Base-by-base conservation (phyloP, 92 coral and sea anemone genomes). In the Umimayanthus chanpuru region DNA sequence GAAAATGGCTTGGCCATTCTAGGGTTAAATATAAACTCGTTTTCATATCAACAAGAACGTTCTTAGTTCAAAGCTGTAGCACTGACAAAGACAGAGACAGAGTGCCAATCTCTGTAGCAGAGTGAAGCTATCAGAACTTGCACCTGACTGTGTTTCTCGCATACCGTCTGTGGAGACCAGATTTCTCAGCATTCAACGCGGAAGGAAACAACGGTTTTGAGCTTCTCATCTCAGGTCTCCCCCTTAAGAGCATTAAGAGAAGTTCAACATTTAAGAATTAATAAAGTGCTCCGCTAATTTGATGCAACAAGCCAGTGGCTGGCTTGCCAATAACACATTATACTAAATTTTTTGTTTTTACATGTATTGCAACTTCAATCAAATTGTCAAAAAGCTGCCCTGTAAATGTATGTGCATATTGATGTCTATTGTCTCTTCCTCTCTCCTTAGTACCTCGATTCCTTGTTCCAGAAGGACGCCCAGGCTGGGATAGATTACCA, bases 401-500 rank as follows among this genome's bases (percentile, higher is more conserved):
- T 28, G 25, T 79, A 21, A 40, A 26, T 30, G 77, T 55, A 23
- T 0, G 66, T 40, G 36, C 26, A 41, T 21, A 9, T 28, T 73
- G 77, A 72, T 30, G 41, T 23, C 14, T 53, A 15, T 72, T 16
- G 6, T 41, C 49, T n/a, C 40, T 75, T 36, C 7, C 50, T 44
- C 12, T 55, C 85, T 28, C 77, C 73, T 68, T 55, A 96, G 99
- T 96, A 92, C 66, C 86, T 96, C 12, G 99, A 96, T 86, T 85
- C 98, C 53, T 90, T 96, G 58, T 92, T 94, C 82, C 94, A 92
- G 86, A 96, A 90, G 79, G 98, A 96, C 80, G 96, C 99, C 4
- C 94, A 95, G 81, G 94, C 95, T 30, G 96, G 98, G 7, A 91
- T 91, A 94, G 99, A 96, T 85, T 96, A 90, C 83, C 99, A 96